These are phyloP conservation scores for Aulostomus chinensis DNA, from an alignment of 2,797 vertebrate genomes.

Conservation along the genomic window DNA sequence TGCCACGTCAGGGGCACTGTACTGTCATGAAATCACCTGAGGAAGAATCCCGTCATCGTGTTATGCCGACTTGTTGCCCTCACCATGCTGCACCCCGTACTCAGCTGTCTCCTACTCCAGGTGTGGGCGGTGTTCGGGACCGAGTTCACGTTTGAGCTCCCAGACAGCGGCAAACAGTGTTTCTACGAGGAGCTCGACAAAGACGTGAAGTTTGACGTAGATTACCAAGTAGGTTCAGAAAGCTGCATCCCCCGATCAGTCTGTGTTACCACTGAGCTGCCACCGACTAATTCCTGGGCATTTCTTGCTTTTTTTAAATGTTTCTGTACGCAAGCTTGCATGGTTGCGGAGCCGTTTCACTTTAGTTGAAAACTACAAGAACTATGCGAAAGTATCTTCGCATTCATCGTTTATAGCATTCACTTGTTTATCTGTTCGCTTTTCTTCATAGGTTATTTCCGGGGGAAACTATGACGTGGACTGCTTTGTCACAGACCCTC, in stretches of 20 bases:
- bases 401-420: not conserved
- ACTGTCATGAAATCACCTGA: too few relatives aligned
- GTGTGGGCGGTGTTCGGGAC: constrained; percentile 53
- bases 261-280: too few relatives aligned
- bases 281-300: too few relatives aligned
- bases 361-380: too few relatives aligned
- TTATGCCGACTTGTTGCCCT: not conserved
- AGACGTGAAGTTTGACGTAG: constrained; percentile 76
- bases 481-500: constrained; percentile 86
- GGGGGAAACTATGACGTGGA: constrained; percentile 94
- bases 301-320: too few relatives aligned
- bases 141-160: constrained; percentile 81
- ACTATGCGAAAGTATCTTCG: too few relatives aligned
- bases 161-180: constrained; percentile 81
- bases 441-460: constrained; percentile 82
- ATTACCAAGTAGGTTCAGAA: constrained; percentile 75
- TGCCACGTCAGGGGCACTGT: constrained; percentile 76
- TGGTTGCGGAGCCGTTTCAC: too few relatives aligned
- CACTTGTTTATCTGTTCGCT: not conserved
- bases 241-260: not conserved
- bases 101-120: constrained; percentile 53
- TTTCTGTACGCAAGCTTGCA: too few relatives aligned
- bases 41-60: not conserved
- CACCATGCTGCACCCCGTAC: constrained; percentile 52
- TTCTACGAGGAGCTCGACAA: constrained; percentile 80